Evolutionary conservation across 1,140 invertebrate species (phyloP), one percentile per base, ranked within the genome.

Genomic region (Halyomorpha halys): DNA sequence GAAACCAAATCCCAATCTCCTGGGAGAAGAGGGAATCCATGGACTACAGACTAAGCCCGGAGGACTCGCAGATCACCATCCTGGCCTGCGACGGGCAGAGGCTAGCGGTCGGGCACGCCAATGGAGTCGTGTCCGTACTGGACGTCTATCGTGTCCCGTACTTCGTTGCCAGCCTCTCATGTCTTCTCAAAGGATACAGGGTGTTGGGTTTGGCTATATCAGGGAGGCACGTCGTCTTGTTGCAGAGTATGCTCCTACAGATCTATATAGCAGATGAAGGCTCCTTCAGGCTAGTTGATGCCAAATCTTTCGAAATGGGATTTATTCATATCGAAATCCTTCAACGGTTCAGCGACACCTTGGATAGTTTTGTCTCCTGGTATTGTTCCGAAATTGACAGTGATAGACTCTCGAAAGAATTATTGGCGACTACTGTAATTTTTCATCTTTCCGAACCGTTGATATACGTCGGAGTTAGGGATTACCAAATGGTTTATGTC

Each of bases 371-470:
- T 47, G 18, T 34, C 9, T 21, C 18, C 3, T 44, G 60, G 39
- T 61, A 61, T 16, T 21, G 19, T 13, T n/a, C n/a, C 3, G 18
- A 47, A n/a, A 21, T 61, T 9, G 44, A 9, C 13, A 19, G 39
- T 61, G 44, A 45, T 25, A 61, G 25, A 14, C 16, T 21, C 14
- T 19, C 30, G 18, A 39, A 47, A 25, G 44, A 61, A 44, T 18
- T 19, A 13, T 3, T 61, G 13, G 67, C 64, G 53, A 30, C 11
- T n/a, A 8, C 16, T 30, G 34, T 56, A 5, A 44, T 44, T 23
- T 45, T 51, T 23, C n/a, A 23, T 5, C 23, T 59, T 62, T 25
- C 68, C 44, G 18, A 65, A 72, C 71, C 73, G 70, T 69, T 53
- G 34, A 16, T 59, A 16, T 66, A 18, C 15, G 44, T 65, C 18